Evolutionary conservation across 2,113 vertebrate genomes (phyloP).

Genomic region (Probosciger aterrimus): DNA sequence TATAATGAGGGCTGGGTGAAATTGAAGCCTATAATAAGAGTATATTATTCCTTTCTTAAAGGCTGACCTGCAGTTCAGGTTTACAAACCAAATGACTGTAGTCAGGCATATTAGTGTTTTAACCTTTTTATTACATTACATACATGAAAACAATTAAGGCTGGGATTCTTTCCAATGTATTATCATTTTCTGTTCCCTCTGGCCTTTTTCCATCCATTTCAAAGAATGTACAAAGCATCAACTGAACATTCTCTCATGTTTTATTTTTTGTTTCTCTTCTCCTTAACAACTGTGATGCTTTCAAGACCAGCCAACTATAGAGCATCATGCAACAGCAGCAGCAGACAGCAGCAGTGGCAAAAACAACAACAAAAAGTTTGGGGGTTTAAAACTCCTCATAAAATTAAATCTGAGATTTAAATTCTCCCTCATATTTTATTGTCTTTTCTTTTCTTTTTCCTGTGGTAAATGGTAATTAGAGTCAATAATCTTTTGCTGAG

Average conservation of each 20-base stretch:
- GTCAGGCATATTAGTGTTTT: conserved; percentile 51
- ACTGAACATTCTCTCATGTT: conserved; percentile 49
- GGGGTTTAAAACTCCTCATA: conserved; percentile 72
- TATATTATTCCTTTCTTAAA: conserved; percentile 31
- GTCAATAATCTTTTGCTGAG: conserved; percentile 98
- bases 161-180: conserved; percentile 64
- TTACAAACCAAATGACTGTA: conserved; percentile 61
- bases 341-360: neutral
- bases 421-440: conserved; percentile 78
- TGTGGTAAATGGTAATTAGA: conserved; percentile 94
- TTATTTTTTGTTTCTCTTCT: conserved; percentile 59
- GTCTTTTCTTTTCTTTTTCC: conserved; percentile 81
- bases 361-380: conserved; percentile 60
- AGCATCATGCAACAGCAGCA: conserved; percentile 10
- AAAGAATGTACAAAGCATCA: conserved; percentile 64
- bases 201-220: conserved; percentile 74
- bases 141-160: conserved; percentile 76
- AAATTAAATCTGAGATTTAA: conserved; percentile 83
- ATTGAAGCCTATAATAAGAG: conserved; percentile 18
- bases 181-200: conserved; percentile 73
- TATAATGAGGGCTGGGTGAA: conserved; percentile 45
- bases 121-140: conserved; percentile 69
- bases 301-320: conserved; percentile 57
- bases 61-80: conserved; percentile 61
- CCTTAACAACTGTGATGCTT: conserved; percentile 65